A percentile compares a stretch with the other conserved stretches of the same genome.
Conservation (phyloP, 2,888 invertebrate genomes). For the Allophyes oxyacanthae region DNA sequence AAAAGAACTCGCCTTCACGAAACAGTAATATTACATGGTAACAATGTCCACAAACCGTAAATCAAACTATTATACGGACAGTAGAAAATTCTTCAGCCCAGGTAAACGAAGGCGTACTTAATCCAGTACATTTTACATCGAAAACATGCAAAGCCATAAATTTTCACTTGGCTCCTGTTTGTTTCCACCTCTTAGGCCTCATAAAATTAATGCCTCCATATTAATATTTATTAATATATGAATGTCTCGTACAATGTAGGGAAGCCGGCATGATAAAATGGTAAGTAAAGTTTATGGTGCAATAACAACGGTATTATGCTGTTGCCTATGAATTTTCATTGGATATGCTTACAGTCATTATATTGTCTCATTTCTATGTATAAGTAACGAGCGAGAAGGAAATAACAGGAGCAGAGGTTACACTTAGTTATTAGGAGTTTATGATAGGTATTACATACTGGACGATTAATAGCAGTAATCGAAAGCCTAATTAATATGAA, state of each 20-base stretch:
- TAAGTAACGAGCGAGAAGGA: conserved; percentile 42
- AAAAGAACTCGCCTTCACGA: conserved; percentile 25
- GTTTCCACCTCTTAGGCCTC: conserved; percentile 84
- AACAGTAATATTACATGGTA: conserved; percentile 19
- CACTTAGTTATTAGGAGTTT: conserved; percentile 50
- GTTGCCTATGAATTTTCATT: conserved; percentile 74
- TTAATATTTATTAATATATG: conserved; percentile 87
- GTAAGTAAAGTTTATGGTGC: conserved; percentile 83
- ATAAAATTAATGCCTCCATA: conserved; percentile 85
- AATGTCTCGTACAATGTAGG: conserved; percentile 70
- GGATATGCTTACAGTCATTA: conserved; percentile 56
- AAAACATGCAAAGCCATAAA: conserved; percentile 80
- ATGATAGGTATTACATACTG: conserved; percentile 42
- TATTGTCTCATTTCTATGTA: conserved; percentile 55
- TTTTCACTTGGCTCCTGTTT: conserved; percentile 82
- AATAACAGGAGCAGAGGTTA: conserved; percentile 46
- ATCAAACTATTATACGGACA: conserved; percentile 62
- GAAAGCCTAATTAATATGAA: conserved; percentile 53
- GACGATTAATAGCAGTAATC: conserved; percentile 45
- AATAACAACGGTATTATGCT: conserved; percentile 77
- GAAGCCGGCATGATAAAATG: conserved; percentile 81
- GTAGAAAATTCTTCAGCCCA: conserved; percentile 56
- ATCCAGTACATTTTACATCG: conserved; percentile 70
- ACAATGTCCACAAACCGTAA: conserved; percentile 56
- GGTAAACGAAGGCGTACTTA: conserved; percentile 61